Evolutionary conservation across 2,113 vertebrate species (phyloP).

Genomic region (Synodontis membranacea): DNA sequence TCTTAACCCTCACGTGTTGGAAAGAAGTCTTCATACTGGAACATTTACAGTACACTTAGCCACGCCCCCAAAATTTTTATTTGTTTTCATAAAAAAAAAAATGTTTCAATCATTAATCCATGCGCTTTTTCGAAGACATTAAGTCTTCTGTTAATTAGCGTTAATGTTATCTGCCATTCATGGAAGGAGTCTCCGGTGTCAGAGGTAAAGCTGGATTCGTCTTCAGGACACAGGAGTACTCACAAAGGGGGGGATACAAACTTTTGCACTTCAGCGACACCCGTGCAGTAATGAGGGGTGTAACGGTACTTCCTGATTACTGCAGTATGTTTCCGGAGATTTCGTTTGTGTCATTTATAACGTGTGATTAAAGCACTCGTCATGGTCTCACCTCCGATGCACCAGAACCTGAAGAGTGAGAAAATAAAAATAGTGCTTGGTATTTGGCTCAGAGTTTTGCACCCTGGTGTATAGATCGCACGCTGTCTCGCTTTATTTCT

Average conservation of each 20-base stretch:
- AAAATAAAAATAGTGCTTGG: constrained; percentile 13
- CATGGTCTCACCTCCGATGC: background rate
- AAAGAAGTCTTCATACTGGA: too few species aligned
- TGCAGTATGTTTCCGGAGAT: background rate
- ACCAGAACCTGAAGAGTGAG: background rate
- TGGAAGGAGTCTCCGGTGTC: background rate
- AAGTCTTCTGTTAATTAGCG: background rate
- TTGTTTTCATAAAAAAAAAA: too few species aligned
- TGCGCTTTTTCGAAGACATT: background rate
- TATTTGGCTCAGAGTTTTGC: background rate
- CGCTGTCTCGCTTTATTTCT: background rate
- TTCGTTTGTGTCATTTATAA: background rate
- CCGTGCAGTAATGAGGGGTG: background rate
- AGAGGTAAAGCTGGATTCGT: background rate
- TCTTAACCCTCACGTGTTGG: too few species aligned
- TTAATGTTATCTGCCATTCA: background rate
- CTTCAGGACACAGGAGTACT: background rate
- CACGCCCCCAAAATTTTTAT: background rate
- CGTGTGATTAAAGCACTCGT: too few species aligned
- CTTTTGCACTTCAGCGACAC: background rate
- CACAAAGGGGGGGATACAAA: background rate
- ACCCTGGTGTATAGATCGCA: constrained; percentile 4
- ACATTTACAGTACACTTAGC: background rate
- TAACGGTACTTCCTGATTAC: background rate
- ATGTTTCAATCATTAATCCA: background rate